Conservation (phyloP, 23 tunicate species). For the Trididemnum clinides region DNA sequence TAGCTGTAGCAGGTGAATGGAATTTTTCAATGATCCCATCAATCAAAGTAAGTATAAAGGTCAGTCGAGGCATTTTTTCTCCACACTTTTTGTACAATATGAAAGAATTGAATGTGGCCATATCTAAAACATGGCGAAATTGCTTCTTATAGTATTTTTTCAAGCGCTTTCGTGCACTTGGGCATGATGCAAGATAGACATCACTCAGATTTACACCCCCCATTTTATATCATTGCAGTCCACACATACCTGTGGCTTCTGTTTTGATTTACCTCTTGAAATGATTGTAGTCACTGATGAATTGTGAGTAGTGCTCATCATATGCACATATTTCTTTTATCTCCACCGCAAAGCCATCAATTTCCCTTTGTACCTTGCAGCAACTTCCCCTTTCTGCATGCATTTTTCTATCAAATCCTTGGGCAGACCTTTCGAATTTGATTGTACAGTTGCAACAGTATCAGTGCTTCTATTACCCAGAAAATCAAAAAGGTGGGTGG, state of each 20-base stretch:
- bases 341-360: constrained; percentile 23
- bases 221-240: not conserved
- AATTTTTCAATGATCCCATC: not conserved
- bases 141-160: not conserved
- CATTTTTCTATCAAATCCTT: not conserved
- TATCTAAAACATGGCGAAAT: not conserved
- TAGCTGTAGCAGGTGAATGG: not conserved
- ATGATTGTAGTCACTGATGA: not conserved
- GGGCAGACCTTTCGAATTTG: constrained; percentile 7
- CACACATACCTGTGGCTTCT: not conserved
- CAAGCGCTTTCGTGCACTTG: not conserved
- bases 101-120: not conserved
- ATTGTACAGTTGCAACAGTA: not conserved
- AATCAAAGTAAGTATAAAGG: not conserved
- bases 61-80: not conserved
- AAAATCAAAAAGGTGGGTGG: constrained; percentile 8
- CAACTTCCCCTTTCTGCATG: not conserved
- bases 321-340: constrained; percentile 19
- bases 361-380: not conserved
- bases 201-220: not conserved
- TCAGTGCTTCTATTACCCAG: not conserved
- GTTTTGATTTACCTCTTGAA: not conserved
- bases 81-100: not conserved
- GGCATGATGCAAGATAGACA: not conserved
- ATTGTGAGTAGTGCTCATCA: constrained; percentile 11